A percentile compares a stretch with the other conserved stretches of the same genome.
Evolutionary conservation across 2,888 invertebrate species (phyloP).

Genomic region (Macroteleia sp.): DNA sequence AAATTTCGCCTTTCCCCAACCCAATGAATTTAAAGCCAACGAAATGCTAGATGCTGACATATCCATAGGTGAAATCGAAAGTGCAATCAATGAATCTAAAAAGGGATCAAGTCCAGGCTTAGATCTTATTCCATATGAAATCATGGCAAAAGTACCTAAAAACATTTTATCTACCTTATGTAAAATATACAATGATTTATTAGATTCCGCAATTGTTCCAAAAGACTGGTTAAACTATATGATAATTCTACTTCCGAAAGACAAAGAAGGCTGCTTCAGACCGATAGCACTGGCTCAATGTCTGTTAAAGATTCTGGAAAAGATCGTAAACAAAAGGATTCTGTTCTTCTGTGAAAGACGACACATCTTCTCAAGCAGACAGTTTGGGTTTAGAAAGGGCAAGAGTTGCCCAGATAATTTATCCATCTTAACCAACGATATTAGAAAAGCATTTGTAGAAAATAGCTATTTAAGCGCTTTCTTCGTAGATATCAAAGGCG

Average conservation of each 20-base stretch:
- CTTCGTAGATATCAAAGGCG: neutral
- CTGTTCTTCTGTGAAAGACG: neutral
- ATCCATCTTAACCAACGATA: neutral
- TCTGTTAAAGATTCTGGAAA: constrained; percentile 5
- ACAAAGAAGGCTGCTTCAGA: neutral
- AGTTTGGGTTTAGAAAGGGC: constrained; percentile 4
- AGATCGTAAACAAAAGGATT: constrained; percentile 3
- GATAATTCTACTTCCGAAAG: constrained; percentile 7
- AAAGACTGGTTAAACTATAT: constrained; percentile 2
- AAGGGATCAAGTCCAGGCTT: constrained; percentile 2
- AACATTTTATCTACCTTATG: neutral
- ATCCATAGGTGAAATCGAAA: neutral
- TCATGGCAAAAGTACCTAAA: neutral
- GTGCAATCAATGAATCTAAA: neutral
- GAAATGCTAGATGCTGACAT: neutral
- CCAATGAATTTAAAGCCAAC: neutral
- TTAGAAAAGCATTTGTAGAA: neutral
- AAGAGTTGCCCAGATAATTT: neutral
- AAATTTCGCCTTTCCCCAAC: neutral
- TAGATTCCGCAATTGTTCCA: neutral
- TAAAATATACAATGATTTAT: neutral
- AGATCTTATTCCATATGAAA: constrained; percentile 10
- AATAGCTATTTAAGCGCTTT: neutral
- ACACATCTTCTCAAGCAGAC: neutral
- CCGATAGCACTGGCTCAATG: constrained; percentile 17